A percentile compares a stretch with the other conserved stretches of the same genome.
Conservation (phyloP, 2,888 invertebrate genomes). For the Campopleginae sp. region DNA sequence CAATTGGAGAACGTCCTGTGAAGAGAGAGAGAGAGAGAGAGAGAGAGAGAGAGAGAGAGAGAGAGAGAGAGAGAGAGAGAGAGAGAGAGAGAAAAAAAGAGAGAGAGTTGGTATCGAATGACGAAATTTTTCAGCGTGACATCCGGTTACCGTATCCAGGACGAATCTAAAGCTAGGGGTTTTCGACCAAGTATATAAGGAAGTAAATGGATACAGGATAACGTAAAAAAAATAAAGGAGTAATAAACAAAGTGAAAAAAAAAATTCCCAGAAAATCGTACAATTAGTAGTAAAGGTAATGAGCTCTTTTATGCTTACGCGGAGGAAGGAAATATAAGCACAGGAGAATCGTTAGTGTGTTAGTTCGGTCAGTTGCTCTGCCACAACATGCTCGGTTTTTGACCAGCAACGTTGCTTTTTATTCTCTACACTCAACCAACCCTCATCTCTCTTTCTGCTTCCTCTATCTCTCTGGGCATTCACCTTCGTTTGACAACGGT, state of each 20-base stretch:
- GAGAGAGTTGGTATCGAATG: background rate
- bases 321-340: slow-evolving; percentile 19
- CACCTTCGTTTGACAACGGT: slow-evolving; percentile 67
- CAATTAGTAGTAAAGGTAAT: slow-evolving; percentile 46
- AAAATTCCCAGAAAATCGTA: slow-evolving; percentile 16
- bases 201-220: slow-evolving; percentile 6
- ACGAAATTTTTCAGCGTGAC: slow-evolving; percentile 3
- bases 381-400: slow-evolving; percentile 51
- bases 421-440: slow-evolving; percentile 35
- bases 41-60: too few relatives aligned
- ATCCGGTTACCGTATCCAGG: background rate
- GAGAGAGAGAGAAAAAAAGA: slow-evolving; percentile 27
- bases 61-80: slow-evolving; percentile 1
- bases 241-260: background rate
- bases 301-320: slow-evolving; percentile 65
- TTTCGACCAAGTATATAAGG: background rate
- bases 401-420: slow-evolving; percentile 58
- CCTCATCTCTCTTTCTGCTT: slow-evolving; percentile 7
- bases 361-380: slow-evolving; percentile 60
- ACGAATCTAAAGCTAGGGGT: slow-evolving; percentile 13
- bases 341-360: slow-evolving; percentile 65
- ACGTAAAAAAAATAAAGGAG: background rate
- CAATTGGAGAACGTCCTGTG: background rate
- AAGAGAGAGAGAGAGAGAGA: too few relatives aligned
- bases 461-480: slow-evolving; percentile 44